These are phyloP conservation scores for Eufriesea mexicana DNA, from an alignment of 1,140 invertebrate genomes.

Conservation along the genomic window DNA sequence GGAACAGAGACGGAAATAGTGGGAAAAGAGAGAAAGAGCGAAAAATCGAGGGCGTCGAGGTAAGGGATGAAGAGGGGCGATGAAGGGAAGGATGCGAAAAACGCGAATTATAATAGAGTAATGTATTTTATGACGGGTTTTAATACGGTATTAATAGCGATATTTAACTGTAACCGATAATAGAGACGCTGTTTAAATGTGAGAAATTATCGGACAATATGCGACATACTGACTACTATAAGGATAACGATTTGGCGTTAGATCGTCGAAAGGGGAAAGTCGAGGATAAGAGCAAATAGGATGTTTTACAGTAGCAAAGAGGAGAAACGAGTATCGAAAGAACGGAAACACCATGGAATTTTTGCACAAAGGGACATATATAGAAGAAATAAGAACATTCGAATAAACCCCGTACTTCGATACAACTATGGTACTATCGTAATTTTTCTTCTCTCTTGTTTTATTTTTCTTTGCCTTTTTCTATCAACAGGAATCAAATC, in stretches of 20 bases:
- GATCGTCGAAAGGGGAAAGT: constrained; percentile 27
- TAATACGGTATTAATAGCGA: constrained; percentile 79
- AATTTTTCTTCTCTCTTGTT: too few relatives aligned
- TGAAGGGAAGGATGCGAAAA: constrained; percentile 62
- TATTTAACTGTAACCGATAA: constrained; percentile 77
- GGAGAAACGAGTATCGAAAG: too few relatives aligned
- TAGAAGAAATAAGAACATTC: background rate
- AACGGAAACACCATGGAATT: background rate
- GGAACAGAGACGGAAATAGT: constrained; percentile 21
- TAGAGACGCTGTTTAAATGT: constrained; percentile 64
- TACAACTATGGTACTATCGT: constrained; percentile 13
- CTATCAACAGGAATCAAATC: background rate
- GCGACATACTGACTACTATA: constrained; percentile 46
- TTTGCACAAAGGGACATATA: background rate
- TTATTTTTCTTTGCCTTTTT: background rate
- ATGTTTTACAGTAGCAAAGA: background rate
- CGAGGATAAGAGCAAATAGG: constrained; percentile 11
- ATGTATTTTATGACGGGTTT: constrained; percentile 82
- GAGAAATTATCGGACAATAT: constrained; percentile 22
- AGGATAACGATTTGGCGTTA: constrained; percentile 47
- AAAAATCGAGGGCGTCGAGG: constrained; percentile 55
- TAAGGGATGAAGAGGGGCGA: constrained; percentile 46
- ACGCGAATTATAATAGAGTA: constrained; percentile 73
- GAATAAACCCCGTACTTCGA: constrained; percentile 15
- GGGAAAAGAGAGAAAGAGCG: constrained; percentile 16